phyloP scores from a whole-genome alignment of 1,140 invertebrate species.

The Lordiphosa clarofinis region DNA sequence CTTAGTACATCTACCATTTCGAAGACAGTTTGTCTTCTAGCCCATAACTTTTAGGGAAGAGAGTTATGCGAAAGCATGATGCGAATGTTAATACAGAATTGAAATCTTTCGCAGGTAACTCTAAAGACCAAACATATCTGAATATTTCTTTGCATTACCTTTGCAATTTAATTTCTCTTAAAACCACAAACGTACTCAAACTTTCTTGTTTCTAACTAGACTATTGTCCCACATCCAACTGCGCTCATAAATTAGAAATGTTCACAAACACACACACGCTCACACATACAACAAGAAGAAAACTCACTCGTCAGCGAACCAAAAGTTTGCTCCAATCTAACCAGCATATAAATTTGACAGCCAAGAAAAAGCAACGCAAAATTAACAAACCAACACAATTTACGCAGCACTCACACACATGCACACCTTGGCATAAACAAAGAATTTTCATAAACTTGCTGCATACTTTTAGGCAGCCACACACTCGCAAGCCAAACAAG shows the following conservation, averaged over 20 bases:
- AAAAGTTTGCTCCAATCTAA: slow-evolving; percentile 57
- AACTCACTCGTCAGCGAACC: slow-evolving; percentile 41
- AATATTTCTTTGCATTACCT: slow-evolving; percentile 69
- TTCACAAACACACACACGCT: no score
- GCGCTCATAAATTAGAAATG: slow-evolving; percentile 65
- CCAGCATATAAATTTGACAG: slow-evolving; percentile 75
- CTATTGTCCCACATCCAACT: slow-evolving; percentile 42
- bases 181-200: background rate
- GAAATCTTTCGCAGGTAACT: no score
- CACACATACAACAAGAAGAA: slow-evolving; percentile 7
- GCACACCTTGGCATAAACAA: slow-evolving; percentile 45
- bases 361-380: slow-evolving; percentile 40
- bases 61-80: no score
- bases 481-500: slow-evolving; percentile 2
- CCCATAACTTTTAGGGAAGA: no score
- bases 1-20: no score
- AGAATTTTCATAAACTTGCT: slow-evolving; percentile 74
- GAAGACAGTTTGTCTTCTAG: no score
- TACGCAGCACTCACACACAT: slow-evolving; percentile 18
- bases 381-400: slow-evolving; percentile 74
- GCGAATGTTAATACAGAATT: no score
- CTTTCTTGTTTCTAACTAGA: slow-evolving; percentile 9
- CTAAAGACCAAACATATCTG: background rate
- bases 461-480: slow-evolving; percentile 46
- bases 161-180: slow-evolving; percentile 26